These are phyloP conservation scores for Parascotia fuliginaria DNA, from an alignment of 2,888 invertebrate genomes.

Conservation along the genomic window DNA sequence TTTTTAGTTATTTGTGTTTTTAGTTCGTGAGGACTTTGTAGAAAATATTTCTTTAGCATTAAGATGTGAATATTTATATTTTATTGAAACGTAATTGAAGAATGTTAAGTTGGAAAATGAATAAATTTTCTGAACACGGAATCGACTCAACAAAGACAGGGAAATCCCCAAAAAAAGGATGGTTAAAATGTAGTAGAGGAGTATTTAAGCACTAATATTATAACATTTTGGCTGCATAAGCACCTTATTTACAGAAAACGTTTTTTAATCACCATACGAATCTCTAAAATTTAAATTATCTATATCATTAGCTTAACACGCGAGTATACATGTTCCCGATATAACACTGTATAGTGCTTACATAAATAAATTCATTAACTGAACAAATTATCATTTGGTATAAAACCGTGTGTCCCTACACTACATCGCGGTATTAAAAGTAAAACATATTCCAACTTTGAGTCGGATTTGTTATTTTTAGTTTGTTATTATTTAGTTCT, in stretches of 20 bases:
- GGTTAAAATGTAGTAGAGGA: too few species aligned
- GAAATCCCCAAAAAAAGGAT: too few species aligned
- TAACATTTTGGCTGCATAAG: too few species aligned
- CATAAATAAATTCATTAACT: conserved; percentile 31
- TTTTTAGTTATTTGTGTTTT: too few species aligned
- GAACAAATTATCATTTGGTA: conserved; percentile 31
- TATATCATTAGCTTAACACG: conserved; percentile 16
- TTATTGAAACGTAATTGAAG: too few species aligned
- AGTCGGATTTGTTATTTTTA: neutral
- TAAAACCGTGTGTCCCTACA: conserved; percentile 17
- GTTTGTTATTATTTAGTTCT: conserved; percentile 1
- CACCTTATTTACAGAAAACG: neutral
- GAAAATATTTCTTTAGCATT: too few species aligned
- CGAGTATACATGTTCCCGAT: conserved; percentile 7
- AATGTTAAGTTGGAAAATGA: too few species aligned
- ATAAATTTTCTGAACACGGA: too few species aligned
- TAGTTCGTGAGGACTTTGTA: too few species aligned
- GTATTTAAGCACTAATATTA: too few species aligned
- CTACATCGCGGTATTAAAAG: neutral
- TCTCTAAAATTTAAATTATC: conserved; percentile 13
- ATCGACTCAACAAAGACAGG: too few species aligned
- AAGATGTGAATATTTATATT: too few species aligned
- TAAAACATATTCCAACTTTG: neutral
- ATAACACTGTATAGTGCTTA: conserved; percentile 6
- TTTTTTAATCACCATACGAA: conserved; percentile 3